Conservation (phyloP, 2,113 vertebrate genomes). For the Sebastes fasciatus region DNA sequence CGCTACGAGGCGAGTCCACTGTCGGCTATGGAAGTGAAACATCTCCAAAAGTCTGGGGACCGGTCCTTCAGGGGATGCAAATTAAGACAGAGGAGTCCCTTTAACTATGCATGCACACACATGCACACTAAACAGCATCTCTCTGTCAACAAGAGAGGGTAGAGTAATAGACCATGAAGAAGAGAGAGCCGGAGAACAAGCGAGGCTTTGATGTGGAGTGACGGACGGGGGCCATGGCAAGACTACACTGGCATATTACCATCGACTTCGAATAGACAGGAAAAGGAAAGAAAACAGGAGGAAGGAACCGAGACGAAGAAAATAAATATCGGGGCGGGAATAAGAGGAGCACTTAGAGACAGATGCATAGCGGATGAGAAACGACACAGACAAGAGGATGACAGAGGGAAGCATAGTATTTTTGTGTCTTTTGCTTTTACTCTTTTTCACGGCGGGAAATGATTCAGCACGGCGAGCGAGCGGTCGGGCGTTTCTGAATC, state of each 20-base stretch:
- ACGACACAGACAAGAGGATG: constrained; percentile 38
- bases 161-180: constrained; percentile 65
- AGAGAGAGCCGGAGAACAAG: constrained; percentile 61
- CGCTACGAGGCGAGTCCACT: background rate
- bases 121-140: constrained; percentile 41
- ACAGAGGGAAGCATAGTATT: constrained; percentile 20
- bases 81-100: constrained; percentile 62
- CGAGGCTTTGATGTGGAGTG: constrained; percentile 74
- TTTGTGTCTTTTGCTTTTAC: constrained; percentile 8
- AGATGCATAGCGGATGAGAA: constrained; percentile 23
- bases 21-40: constrained; percentile 49
- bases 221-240: constrained; percentile 50
- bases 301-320: constrained; percentile 23
- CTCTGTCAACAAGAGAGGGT: constrained; percentile 66
- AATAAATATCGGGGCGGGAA: constrained; percentile 39
- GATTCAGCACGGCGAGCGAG: constrained; percentile 23
- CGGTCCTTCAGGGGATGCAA: constrained; percentile 56
- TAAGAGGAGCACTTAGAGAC: constrained; percentile 15
- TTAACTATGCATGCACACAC: constrained; percentile 46
- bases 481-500: constrained; percentile 1
- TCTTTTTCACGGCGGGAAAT: constrained; percentile 5
- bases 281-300: constrained; percentile 49
- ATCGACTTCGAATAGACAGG: constrained; percentile 35
- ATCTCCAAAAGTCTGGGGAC: constrained; percentile 31
- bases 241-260: constrained; percentile 46